Evolutionary conservation across 2,888 invertebrate species (phyloP), one percentile per base, ranked within the genome.

Genomic region (Coremacera marginata): DNA sequence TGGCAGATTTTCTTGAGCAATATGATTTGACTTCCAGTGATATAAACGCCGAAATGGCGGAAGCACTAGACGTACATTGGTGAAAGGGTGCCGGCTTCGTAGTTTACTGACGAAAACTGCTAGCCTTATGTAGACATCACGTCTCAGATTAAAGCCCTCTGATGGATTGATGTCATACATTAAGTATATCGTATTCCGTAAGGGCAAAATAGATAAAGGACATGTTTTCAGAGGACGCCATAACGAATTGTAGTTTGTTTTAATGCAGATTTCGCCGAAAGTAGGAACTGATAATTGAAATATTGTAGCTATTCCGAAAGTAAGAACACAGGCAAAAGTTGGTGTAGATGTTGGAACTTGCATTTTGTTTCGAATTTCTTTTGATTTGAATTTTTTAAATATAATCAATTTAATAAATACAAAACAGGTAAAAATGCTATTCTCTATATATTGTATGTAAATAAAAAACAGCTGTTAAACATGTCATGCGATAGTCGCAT

Each of bases 71-170:
- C 90, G 90, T 88, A 93, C 92, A 76, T 92, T 90, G 25, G 88
- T 88, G 65, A 90, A 90, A 2, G 76, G 78, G 0, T 89, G 89
- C 14, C 89, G 87, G 76, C 91, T 91, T 77, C 92, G 91, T 74
- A 97, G 90, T 78, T 93, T 92, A 44, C 94, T 91, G 0, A 96
- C 91, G 86, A 98, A 93, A 67, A 95, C 94, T 1, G 98, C 97
- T 84, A 98, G 92, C 82, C 99, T 92, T 91, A 99, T 94, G 86
- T 97, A 99, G 2, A 99, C 98, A 91, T 99, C 99, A 51, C 99
- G 92, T 19, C 98, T 92, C 79, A 99, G 91, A 90, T 99, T 99
- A 87, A 99, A 99, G 0, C 99, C 99, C 91, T 99, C 99, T 0
- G 95, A 94, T 3, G 94, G 94, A 90, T 99, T 99, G 0, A 99